These are phyloP conservation scores for Drosophila pachea DNA, from an alignment of 1,140 invertebrate species.

Conservation along the genomic window DNA sequence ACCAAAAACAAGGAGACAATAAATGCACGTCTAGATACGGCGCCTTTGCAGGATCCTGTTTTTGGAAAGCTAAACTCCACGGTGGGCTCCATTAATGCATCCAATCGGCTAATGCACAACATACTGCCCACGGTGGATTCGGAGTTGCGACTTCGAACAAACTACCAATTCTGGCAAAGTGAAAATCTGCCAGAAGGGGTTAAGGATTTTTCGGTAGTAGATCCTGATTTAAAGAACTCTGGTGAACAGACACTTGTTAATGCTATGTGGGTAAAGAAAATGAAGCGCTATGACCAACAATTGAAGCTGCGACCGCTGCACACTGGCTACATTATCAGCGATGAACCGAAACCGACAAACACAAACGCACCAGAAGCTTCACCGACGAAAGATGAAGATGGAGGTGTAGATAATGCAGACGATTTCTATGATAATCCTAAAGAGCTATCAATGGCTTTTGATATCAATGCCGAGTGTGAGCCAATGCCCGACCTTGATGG, in stretches of 20 bases:
- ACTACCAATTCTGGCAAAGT: constrained; percentile 64
- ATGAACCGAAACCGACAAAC: constrained; percentile 61
- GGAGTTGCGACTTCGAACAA: constrained; percentile 62
- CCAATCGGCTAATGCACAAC: constrained; percentile 75
- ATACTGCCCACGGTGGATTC: constrained; percentile 66
- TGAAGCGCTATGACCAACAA: constrained; percentile 40
- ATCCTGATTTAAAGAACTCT: not conserved
- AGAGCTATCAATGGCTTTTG: constrained; percentile 70
- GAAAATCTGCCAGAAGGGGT: constrained; percentile 25
- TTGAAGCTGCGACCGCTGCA: constrained; percentile 60
- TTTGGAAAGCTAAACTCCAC: constrained; percentile 77
- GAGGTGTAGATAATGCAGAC: constrained; percentile 29
- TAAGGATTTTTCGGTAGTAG: constrained; percentile 37
- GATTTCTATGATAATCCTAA: constrained; percentile 53
- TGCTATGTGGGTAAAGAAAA: constrained; percentile 47
- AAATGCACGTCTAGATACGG: constrained; percentile 70
- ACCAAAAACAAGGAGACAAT: constrained; percentile 78
- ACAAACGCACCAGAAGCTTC: constrained; percentile 19
- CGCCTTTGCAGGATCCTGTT: constrained; percentile 71
- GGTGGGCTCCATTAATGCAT: constrained; percentile 74
- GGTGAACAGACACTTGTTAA: constrained; percentile 17
- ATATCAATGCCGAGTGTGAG: constrained; percentile 75
- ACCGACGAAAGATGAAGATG: constrained; percentile 25
- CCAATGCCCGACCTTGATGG: constrained; percentile 61
- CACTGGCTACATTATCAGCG: constrained; percentile 69